These are phyloP conservation scores for Drosophila lini DNA, from an alignment of 1,140 invertebrate species.

Conservation along the genomic window DNA sequence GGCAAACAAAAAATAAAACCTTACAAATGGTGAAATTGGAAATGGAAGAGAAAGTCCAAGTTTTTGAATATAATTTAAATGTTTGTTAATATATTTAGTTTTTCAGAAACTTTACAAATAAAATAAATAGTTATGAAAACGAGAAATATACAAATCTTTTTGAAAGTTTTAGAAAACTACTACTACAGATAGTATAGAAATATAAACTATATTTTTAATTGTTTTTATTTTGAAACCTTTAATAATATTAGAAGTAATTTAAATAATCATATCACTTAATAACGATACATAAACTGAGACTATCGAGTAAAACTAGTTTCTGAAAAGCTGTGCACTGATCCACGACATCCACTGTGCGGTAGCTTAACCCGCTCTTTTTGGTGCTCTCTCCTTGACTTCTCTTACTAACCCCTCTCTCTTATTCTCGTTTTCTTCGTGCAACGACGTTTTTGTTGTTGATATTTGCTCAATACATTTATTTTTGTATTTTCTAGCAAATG, in stretches of 20 bases:
- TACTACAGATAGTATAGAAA: too few species aligned
- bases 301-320: background rate
- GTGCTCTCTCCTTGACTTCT: conserved; percentile 22
- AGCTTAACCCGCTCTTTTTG: conserved; percentile 15
- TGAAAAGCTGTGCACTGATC: background rate
- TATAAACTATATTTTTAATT: background rate
- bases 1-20: conserved; percentile 28
- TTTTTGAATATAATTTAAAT: background rate
- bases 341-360: conserved; percentile 41
- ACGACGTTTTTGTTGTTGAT: conserved; percentile 50
- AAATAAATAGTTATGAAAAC: too few species aligned
- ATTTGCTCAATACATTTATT: conserved; percentile 81
- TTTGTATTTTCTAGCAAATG: conserved; percentile 58
- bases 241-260: background rate
- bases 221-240: background rate
- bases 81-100: background rate
- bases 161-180: too few species aligned
- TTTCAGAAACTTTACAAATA: background rate
- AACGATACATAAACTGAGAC: background rate
- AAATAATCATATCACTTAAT: background rate
- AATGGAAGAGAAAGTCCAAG: conserved; percentile 1
- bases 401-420: conserved; percentile 16
- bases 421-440: conserved; percentile 15
- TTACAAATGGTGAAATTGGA: conserved; percentile 22
- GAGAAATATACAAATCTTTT: too few species aligned